A percentile compares a stretch with the other conserved stretches of the same genome.
Evolutionary conservation across 1,140 invertebrate species (phyloP).

Genomic region (Listronotus oregonensis): DNA sequence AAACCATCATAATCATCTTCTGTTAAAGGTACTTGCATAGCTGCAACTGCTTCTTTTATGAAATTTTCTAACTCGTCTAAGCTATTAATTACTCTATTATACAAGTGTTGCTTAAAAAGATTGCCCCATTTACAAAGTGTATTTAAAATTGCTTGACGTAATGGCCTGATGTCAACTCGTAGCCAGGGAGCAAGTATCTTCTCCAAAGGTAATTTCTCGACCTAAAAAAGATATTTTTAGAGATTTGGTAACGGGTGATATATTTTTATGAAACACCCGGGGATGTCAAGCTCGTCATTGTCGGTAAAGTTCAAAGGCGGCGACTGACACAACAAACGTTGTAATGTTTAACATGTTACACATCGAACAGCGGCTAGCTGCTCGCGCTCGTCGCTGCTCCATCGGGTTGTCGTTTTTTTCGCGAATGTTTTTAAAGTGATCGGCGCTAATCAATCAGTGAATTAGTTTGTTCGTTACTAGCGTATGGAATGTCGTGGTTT

Average conservation of each 20-base stretch:
- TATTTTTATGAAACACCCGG: too few species aligned
- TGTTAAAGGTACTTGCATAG: constrained; percentile 58
- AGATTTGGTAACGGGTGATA: background rate
- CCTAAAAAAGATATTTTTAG: constrained; percentile 44
- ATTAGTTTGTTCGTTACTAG: too few species aligned
- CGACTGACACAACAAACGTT: too few species aligned
- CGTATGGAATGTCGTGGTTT: too few species aligned
- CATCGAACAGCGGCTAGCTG: too few species aligned
- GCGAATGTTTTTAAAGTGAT: too few species aligned
- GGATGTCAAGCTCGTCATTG: too few species aligned
- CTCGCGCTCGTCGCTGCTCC: too few species aligned
- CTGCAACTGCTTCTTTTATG: constrained; percentile 62
- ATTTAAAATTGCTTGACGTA: constrained; percentile 88
- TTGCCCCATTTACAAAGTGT: constrained; percentile 92
- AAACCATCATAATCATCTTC: constrained; percentile 71
- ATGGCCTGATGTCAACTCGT: constrained; percentile 81
- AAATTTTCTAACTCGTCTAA: constrained; percentile 65
- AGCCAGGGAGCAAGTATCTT: constrained; percentile 51
- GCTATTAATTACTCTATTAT: constrained; percentile 81
- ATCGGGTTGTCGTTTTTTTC: too few species aligned
- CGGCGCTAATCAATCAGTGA: too few species aligned
- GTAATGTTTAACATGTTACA: too few species aligned
- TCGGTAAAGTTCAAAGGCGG: too few species aligned
- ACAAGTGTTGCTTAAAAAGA: constrained; percentile 94
- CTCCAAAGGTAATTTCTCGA: constrained; percentile 47